A percentile compares a stretch with the other conserved stretches of the same genome.
Conservation (phyloP, 2,888 invertebrate genomes). For the Arge pagana region DNA sequence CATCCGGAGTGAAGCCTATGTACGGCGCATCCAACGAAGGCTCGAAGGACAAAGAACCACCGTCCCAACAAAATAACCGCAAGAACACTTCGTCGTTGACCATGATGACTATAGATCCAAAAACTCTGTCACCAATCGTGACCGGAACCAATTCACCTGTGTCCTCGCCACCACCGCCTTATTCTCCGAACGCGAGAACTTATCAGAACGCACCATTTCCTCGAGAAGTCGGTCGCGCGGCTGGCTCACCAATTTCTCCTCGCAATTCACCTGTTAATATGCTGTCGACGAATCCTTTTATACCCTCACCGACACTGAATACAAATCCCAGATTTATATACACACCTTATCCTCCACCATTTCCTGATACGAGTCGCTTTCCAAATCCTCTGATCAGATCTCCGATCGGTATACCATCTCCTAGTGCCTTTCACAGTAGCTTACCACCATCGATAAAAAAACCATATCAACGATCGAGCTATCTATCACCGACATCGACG, state of each 20-base stretch:
- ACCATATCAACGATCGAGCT: constrained; percentile 50
- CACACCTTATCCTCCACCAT: constrained; percentile 47
- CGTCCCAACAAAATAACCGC: neutral
- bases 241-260: constrained; percentile 49
- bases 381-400: constrained; percentile 51
- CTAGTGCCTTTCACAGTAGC: constrained; percentile 56
- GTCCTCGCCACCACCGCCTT: constrained; percentile 51
- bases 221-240: constrained; percentile 45
- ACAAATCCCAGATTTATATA: constrained; percentile 53
- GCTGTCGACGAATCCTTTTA: constrained; percentile 55
- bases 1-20: constrained; percentile 66
- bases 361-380: constrained; percentile 45
- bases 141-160: constrained; percentile 48
- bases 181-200: constrained; percentile 47
- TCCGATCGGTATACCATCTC: constrained; percentile 48
- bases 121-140: constrained; percentile 63
- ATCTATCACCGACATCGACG: constrained; percentile 46
- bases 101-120: constrained; percentile 64
- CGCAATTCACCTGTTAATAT: constrained; percentile 55
- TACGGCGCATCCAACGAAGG: constrained; percentile 60
- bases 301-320: constrained; percentile 54
- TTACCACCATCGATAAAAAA: constrained; percentile 54
- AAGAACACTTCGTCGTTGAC: constrained; percentile 38
- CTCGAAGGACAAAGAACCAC: constrained; percentile 13
- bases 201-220: constrained; percentile 48